Percentiles rank a stretch among this genome's conserved stretches.
These are phyloP conservation scores for Volucella inflata DNA, from an alignment of 2,888 invertebrate genomes.

Conservation along the genomic window DNA sequence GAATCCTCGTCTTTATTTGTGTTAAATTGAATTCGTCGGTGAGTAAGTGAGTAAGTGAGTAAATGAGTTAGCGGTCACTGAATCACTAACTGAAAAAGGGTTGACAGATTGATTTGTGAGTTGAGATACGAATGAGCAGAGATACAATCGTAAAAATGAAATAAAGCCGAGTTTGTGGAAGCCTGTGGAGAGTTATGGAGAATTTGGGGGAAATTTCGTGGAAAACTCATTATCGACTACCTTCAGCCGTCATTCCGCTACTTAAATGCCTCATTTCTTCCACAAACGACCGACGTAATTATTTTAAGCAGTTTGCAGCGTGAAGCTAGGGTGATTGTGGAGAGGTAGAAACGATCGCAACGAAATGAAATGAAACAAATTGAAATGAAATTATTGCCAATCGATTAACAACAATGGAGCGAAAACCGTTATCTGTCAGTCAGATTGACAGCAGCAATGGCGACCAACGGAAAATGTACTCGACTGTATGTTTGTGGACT, in stretches of 20 bases:
- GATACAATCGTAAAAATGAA: slow-evolving; percentile 14
- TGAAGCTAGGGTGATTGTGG: background rate
- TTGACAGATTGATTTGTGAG: slow-evolving; percentile 63
- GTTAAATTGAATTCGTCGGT: background rate
- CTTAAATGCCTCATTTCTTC: slow-evolving; percentile 53
- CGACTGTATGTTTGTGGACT: background rate
- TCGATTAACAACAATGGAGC: slow-evolving; percentile 48
- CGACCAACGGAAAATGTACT: slow-evolving; percentile 16
- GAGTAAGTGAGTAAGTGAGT: background rate
- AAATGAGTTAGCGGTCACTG: slow-evolving; percentile 2
- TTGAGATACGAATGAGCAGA: slow-evolving; percentile 13
- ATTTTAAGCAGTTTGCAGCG: slow-evolving; percentile 38
- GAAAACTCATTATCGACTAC: slow-evolving; percentile 9
- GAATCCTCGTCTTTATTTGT: background rate
- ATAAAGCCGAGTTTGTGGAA: background rate
- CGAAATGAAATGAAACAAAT: slow-evolving; percentile 22
- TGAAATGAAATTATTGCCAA: slow-evolving; percentile 39
- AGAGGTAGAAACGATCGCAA: background rate
- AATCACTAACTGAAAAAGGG: slow-evolving; percentile 36
- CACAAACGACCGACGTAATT: slow-evolving; percentile 31
- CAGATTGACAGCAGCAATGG: background rate
- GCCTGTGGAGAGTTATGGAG: too few relatives aligned
- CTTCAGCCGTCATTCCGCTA: background rate
- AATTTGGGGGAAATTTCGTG: too few relatives aligned
- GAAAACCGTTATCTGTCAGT: slow-evolving; percentile 33